Evolutionary conservation across 92 coral and sea anemone species (phyloP), one percentile per base, ranked within the genome.

Genomic region (Meandrina meandrites): DNA sequence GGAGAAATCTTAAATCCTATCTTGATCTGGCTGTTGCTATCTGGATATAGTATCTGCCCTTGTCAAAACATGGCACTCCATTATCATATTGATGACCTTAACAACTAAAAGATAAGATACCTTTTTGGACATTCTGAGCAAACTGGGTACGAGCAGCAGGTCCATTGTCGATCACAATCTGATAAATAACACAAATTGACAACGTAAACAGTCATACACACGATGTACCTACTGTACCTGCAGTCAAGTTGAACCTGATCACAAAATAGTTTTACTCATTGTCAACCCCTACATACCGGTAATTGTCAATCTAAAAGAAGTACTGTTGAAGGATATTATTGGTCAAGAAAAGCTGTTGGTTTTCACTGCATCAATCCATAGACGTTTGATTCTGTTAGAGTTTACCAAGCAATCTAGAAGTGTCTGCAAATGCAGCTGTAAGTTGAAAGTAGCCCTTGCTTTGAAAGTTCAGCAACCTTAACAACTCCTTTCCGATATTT

Each of bases 131-230:
- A 8, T 69, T 60, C 86, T 94, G 93, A 34, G 96, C 92, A 91
- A 89, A 81, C 22, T 90, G 86, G 27, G 78, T 88, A 48, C 89
- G 84, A 31, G 96, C 92, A 3, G 98, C 98, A 37, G 98, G 98
- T 68, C 98, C 98, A 79, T 96, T 96, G 87, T 96, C 98, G 91
- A 96, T 77, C 80, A 96, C 98, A 86, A 94, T 91, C 98, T 96
- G 40, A 79, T 73, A 79, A 57, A 73, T 0, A 54, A 30, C 19
- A 73, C 5, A 37, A 1, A 24, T 7, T 18, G 48, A 24, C n/a
- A 34, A 15, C 14, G n/a, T 18, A 19, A 22, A 73, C 28, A 40
- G 48, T 73, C 27, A 19, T 8, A 2, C 78, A 50, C 22, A 21
- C 36, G 48, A 12, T 62, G 10, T 24, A 22, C 0, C 30, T 22